Conservation (phyloP, 2,888 invertebrate genomes). For the Drosophila merina region DNA sequence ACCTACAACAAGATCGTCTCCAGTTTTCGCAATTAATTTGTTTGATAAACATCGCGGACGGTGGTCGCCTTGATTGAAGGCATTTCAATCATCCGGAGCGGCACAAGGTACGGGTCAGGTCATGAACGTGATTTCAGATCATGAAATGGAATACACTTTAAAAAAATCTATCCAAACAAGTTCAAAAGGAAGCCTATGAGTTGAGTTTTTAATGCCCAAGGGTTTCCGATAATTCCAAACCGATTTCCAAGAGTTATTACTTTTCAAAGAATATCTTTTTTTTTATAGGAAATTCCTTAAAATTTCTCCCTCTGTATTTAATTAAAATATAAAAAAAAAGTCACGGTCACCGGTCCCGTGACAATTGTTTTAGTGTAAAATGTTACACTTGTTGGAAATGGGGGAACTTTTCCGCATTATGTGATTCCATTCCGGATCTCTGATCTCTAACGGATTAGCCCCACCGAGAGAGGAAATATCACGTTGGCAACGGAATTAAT, state of each 20-base stretch:
- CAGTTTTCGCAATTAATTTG: constrained; percentile 43
- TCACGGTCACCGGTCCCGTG: background rate
- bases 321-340: background rate
- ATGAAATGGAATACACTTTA: background rate
- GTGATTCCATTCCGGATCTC: constrained; percentile 4
- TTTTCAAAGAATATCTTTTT: no score
- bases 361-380: constrained; percentile 28
- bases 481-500: constrained; percentile 18
- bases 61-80: constrained; percentile 21
- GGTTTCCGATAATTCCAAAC: no score
- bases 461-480: constrained; percentile 12
- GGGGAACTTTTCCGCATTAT: constrained; percentile 1
- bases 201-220: no score
- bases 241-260: no score
- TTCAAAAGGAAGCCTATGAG: no score
- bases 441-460: constrained; percentile 26
- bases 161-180: background rate
- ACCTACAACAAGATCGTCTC: constrained; percentile 25
- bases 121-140: constrained; percentile 29
- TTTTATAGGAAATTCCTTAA: no score
- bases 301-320: background rate
- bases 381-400: constrained; percentile 12
- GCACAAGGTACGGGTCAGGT: constrained; percentile 35
- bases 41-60: constrained; percentile 44
- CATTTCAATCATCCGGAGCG: constrained; percentile 45